Evolutionary conservation across 2,888 invertebrate genomes (phyloP).

Genomic region (Hirtodrosophila duncani): DNA sequence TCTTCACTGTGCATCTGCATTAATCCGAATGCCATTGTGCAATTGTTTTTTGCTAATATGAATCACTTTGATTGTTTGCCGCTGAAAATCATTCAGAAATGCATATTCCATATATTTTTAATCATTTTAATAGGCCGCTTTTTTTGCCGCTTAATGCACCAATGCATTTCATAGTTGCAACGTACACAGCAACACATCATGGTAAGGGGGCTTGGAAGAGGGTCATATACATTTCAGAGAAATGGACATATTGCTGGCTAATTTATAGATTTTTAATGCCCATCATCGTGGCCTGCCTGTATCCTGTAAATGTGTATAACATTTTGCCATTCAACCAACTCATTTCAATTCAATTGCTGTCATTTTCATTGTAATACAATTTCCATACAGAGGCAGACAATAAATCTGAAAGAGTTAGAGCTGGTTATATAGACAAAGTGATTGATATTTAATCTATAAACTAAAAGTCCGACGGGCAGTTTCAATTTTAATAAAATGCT

Average conservation of each 20-base stretch:
- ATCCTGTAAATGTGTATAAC: too few relatives aligned
- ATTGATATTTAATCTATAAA: conserved; percentile 61
- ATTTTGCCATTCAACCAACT: conserved; percentile 26
- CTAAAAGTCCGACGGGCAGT: conserved; percentile 28
- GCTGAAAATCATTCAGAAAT: conserved; percentile 17
- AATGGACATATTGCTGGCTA: conserved; percentile 31
- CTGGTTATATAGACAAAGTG: conserved; percentile 33
- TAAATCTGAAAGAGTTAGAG: neutral
- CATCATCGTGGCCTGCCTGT: too few relatives aligned
- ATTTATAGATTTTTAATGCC: conserved; percentile 40
- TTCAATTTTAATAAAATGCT: conserved; percentile 45
- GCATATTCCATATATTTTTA: conserved; percentile 31
- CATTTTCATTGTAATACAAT: conserved; percentile 21
- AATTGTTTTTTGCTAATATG: conserved; percentile 28
- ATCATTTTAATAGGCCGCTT: conserved; percentile 61
- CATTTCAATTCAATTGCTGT: conserved; percentile 37
- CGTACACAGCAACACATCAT: neutral
- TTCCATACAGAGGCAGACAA: conserved; percentile 16
- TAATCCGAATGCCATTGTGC: conserved; percentile 43
- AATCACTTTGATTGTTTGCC: conserved; percentile 60
- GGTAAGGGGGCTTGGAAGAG: conserved; percentile 2
- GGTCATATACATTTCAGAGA: conserved; percentile 22
- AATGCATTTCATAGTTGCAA: conserved; percentile 33
- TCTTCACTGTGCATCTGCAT: conserved; percentile 47
- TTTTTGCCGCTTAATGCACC: conserved; percentile 51